Conservation (phyloP, 2,797 vertebrate genomes). For the Adelosebastes latens region DNA sequence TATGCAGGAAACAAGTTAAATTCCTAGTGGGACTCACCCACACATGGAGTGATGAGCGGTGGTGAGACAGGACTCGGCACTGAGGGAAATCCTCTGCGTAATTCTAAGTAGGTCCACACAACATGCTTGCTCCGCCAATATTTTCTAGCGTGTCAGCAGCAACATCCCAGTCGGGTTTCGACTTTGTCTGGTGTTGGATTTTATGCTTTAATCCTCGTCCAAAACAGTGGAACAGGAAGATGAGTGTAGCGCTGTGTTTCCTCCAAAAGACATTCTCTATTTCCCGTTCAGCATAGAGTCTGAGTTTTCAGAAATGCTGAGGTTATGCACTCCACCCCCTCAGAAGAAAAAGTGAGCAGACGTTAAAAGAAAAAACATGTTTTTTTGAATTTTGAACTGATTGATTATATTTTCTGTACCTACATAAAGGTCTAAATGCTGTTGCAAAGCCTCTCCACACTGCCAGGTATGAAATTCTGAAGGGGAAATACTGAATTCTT, state of each 20-base stretch:
- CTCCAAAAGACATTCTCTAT: background rate
- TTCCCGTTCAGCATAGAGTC: background rate
- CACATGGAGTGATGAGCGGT: conserved; percentile 48
- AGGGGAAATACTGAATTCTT: background rate
- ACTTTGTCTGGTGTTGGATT: background rate
- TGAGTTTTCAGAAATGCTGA: conserved; percentile 3
- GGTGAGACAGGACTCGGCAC: conserved; percentile 29
- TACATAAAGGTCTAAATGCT: background rate
- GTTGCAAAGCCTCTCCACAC: background rate
- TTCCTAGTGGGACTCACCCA: conserved; percentile 50
- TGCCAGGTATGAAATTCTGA: too few relatives aligned
- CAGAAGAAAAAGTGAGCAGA: background rate
- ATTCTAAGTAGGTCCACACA: conserved; percentile 38
- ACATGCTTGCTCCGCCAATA: conserved; percentile 5
- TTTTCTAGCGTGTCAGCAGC: conserved; percentile 35
- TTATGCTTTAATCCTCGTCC: conserved; percentile 15
- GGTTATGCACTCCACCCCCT: background rate
- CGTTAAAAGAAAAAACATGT: background rate
- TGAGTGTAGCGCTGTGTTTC: background rate
- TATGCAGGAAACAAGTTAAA: conserved; percentile 62
- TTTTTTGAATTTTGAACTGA: background rate
- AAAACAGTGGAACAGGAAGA: background rate
- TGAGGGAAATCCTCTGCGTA: conserved; percentile 32
- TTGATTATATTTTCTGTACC: background rate
- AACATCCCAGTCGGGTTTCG: background rate